phyloP scores from a whole-genome alignment of 1,140 invertebrate genomes.

The Lasioglossum albipes region DNA sequence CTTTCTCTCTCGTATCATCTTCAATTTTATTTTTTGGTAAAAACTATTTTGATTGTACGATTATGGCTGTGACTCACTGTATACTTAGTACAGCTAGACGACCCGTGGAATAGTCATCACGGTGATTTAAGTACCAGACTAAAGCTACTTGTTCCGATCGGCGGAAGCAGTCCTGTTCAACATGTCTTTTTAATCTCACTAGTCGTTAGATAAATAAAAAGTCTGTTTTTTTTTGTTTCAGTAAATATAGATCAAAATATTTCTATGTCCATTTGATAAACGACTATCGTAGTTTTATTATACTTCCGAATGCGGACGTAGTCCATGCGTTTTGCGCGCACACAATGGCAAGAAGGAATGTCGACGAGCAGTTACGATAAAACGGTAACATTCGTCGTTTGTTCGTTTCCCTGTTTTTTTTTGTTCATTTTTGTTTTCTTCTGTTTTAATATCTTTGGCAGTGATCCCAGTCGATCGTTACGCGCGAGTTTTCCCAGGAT shows the following conservation, averaged over 20 bases:
- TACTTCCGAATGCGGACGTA: slow-evolving; percentile 20
- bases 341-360: slow-evolving; percentile 57
- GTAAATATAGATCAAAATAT: slow-evolving; percentile 50
- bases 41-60: too few relatives aligned
- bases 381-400: slow-evolving; percentile 26
- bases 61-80: too few relatives aligned
- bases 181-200: slow-evolving; percentile 13
- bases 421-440: background rate
- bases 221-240: slow-evolving; percentile 16
- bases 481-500: slow-evolving; percentile 28
- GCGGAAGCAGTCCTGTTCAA: slow-evolving; percentile 24
- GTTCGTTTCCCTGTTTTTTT: slow-evolving; percentile 8
- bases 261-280: slow-evolving; percentile 33
- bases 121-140: slow-evolving; percentile 22
- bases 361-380: slow-evolving; percentile 42
- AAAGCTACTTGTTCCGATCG: slow-evolving; percentile 27
- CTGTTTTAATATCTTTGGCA: slow-evolving; percentile 65
- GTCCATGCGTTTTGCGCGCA: slow-evolving; percentile 7
- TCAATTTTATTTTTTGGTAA: too few relatives aligned
- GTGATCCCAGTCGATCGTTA: slow-evolving; percentile 53
- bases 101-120: slow-evolving; percentile 4
- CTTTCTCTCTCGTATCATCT: too few relatives aligned
- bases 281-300: slow-evolving; percentile 20
- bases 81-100: too few relatives aligned
- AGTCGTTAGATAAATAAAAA: slow-evolving; percentile 59